Conservation (phyloP, 2,888 invertebrate genomes). For the Nemurella pictetii region DNA sequence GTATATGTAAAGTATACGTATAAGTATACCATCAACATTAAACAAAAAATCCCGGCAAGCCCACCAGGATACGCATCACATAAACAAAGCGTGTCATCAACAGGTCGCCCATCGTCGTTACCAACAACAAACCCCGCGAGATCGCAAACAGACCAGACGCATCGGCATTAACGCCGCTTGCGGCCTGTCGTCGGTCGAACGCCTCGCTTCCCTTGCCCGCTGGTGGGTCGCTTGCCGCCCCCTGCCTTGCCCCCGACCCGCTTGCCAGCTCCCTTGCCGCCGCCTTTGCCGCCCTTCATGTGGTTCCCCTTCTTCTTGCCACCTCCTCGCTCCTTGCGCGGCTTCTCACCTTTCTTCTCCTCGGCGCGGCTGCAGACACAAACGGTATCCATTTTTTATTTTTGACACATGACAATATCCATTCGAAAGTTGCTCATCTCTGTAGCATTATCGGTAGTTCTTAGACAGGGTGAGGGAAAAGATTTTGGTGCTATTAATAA, state of each 20-base stretch:
- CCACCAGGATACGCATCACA: too few relatives aligned
- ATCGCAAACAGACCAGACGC: too few relatives aligned
- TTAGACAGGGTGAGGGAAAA: not conserved
- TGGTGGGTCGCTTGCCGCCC: slow-evolving; percentile 65
- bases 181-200: slow-evolving; percentile 48
- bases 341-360: slow-evolving; percentile 53
- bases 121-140: too few relatives aligned
- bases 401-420: not conserved
- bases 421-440: too few relatives aligned
- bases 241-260: slow-evolving; percentile 42
- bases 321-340: slow-evolving; percentile 49
- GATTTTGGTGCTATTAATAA: too few relatives aligned
- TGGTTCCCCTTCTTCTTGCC: slow-evolving; percentile 47
- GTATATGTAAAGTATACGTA: too few relatives aligned
- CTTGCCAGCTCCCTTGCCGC: slow-evolving; percentile 51
- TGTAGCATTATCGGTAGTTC: not conserved
- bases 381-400: not conserved
- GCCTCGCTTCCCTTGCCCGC: slow-evolving; percentile 69
- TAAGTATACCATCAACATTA: too few relatives aligned
- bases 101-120: too few relatives aligned
- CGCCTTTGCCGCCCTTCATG: slow-evolving; percentile 23
- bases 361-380: slow-evolving; percentile 54
- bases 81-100: too few relatives aligned
- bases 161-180: slow-evolving; percentile 38
- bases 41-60: too few relatives aligned